Conservation (phyloP, 2,797 vertebrate genomes). For the Lophotriccus pileatus region DNA sequence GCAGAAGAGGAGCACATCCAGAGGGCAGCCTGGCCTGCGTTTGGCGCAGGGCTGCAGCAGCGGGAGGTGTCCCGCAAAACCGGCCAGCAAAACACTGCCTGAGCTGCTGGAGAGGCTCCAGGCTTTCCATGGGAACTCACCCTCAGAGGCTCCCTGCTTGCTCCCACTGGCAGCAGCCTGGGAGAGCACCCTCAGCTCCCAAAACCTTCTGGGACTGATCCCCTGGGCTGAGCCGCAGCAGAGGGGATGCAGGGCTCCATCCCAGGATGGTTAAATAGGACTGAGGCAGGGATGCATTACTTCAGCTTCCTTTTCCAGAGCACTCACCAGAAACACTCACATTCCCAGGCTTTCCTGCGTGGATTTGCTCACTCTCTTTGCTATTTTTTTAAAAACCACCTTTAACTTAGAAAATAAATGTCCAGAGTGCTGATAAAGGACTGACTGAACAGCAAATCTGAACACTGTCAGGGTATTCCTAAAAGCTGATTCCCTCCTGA, state of each 20-base stretch:
- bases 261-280: accelerated
- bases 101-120: not conserved
- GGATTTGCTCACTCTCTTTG: not conserved
- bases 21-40: accelerated
- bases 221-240: not conserved
- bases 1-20: accelerated
- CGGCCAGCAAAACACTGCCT: not conserved
- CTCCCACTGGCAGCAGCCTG: not conserved
- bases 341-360: not conserved
- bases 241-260: not conserved
- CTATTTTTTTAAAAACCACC: too few relatives aligned
- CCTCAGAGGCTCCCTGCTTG: not conserved
- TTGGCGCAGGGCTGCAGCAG: not conserved
- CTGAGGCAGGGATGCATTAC: accelerated
- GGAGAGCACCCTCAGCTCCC: not conserved
- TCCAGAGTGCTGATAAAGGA: not conserved
- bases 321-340: not conserved
- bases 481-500: not conserved
- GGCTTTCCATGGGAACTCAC: not conserved
- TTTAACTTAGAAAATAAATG: not conserved
- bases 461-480: not conserved
- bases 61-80: not conserved
- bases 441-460: not conserved
- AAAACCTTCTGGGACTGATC: accelerated
- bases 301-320: not conserved